Conservation (phyloP, 2,797 vertebrate species). For the Lerista edwardsae region DNA sequence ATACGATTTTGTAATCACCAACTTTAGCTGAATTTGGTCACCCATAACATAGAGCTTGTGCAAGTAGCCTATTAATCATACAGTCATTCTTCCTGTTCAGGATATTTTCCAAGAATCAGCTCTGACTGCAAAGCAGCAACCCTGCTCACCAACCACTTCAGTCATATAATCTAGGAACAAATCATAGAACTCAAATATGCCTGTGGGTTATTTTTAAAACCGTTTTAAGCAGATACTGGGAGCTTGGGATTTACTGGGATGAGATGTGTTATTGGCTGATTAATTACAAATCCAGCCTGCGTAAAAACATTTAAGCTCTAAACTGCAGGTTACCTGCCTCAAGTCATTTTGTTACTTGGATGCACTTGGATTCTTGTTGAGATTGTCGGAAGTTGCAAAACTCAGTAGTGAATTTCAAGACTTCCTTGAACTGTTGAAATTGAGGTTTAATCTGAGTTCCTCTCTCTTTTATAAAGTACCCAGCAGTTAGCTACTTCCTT, state of each 20-base stretch:
- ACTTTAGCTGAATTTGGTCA: neutral
- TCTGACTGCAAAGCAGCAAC: conserved; percentile 3
- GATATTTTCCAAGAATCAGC: conserved; percentile 8
- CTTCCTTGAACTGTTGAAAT: neutral
- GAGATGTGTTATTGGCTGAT: conserved; percentile 9
- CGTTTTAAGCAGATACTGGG: neutral
- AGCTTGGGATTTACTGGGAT: conserved; percentile 1
- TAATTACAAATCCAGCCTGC: conserved; percentile 13
- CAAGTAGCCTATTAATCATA: neutral
- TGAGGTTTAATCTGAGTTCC: neutral
- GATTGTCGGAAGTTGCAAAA: conserved; percentile 3
- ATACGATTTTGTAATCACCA: neutral
- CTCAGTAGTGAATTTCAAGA: neutral
- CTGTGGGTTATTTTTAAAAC: conserved; percentile 8
- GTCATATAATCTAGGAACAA: neutral
- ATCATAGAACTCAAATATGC: neutral
- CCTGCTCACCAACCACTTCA: neutral
- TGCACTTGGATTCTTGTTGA: neutral
- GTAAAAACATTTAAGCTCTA: conserved; percentile 13
- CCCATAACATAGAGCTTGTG: neutral
- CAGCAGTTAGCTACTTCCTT: neutral
- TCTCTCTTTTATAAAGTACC: conserved; percentile 2
- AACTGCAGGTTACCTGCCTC: neutral
- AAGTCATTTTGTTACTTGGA: conserved; percentile 4
- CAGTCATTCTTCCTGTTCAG: neutral